These are phyloP conservation scores for Tinamus major DNA, from an alignment of 2,797 vertebrate species.

Conservation along the genomic window DNA sequence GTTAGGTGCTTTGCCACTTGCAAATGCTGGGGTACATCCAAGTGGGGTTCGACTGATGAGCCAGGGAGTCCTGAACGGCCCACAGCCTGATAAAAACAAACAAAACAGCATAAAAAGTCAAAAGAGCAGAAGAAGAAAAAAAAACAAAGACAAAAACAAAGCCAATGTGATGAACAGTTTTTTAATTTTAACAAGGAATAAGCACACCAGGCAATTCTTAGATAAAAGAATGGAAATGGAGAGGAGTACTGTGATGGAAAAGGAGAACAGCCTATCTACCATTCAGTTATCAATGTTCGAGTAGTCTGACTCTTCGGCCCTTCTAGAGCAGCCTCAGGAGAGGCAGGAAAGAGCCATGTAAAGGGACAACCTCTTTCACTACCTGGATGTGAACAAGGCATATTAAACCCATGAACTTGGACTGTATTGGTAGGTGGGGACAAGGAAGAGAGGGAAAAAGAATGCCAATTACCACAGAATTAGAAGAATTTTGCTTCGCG, in stretches of 20 bases:
- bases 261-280: not conserved
- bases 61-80: constrained; percentile 89
- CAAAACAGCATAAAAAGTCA: not conserved
- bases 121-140: not conserved
- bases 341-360: not conserved
- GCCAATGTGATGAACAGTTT: not conserved
- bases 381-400: not conserved
- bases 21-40: constrained; percentile 90
- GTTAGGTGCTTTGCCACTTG: constrained; percentile 91
- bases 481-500: not conserved
- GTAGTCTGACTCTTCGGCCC: too few relatives aligned
- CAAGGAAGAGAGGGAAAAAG: not conserved
- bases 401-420: not conserved
- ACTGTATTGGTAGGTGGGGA: not conserved
- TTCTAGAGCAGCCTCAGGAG: not conserved
- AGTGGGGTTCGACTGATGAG: constrained; percentile 89
- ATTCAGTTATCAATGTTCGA: not conserved
- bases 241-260: not conserved
- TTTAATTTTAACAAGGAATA: not conserved
- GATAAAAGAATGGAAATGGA: not conserved
- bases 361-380: not conserved
- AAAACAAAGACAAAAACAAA: not conserved
- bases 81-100: constrained; percentile 80
- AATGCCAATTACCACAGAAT: not conserved
- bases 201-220: not conserved